Percentiles rank a stretch among this genome's conserved stretches.
Conservation (phyloP, 1,140 invertebrate genomes). For the Drosophila eugracilis region DNA sequence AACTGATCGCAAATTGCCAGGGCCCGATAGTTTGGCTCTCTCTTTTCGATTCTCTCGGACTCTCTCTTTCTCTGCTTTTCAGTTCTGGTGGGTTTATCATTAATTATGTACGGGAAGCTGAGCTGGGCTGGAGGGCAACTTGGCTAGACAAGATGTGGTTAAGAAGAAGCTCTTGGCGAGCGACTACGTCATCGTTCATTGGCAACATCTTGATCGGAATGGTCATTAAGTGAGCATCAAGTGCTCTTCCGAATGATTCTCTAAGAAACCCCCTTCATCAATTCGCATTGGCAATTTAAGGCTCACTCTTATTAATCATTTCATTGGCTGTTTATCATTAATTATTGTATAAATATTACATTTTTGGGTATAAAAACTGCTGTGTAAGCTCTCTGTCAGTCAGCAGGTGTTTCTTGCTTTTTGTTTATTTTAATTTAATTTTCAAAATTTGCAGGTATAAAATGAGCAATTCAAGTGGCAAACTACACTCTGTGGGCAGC, state of each 20-base stretch:
- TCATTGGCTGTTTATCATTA: constrained; percentile 16
- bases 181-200: constrained; percentile 41
- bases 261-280: background rate
- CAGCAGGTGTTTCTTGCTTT: constrained; percentile 43
- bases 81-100: constrained; percentile 48
- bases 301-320: constrained; percentile 41
- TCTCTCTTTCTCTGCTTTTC: constrained; percentile 21
- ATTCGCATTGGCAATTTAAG: constrained; percentile 21
- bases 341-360: constrained; percentile 26
- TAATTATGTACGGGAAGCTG: constrained; percentile 64
- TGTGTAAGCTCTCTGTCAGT: constrained; percentile 28
- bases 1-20: constrained; percentile 59
- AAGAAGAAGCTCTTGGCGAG: constrained; percentile 15
- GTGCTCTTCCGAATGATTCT: background rate
- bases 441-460: constrained; percentile 30
- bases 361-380: constrained; percentile 28
- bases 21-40: constrained; percentile 23
- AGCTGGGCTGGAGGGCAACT: constrained; percentile 20
- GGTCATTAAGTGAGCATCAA: constrained; percentile 2
- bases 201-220: constrained; percentile 18
- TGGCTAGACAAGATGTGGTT: constrained; percentile 32
- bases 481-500: constrained; percentile 33
- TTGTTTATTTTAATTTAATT: constrained; percentile 41
- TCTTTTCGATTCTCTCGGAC: background rate
- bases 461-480: constrained; percentile 31